Evolutionary conservation across 2,888 invertebrate genomes (phyloP), one percentile per base, ranked within the genome.

Genomic region (Orthosia incerta): DNA sequence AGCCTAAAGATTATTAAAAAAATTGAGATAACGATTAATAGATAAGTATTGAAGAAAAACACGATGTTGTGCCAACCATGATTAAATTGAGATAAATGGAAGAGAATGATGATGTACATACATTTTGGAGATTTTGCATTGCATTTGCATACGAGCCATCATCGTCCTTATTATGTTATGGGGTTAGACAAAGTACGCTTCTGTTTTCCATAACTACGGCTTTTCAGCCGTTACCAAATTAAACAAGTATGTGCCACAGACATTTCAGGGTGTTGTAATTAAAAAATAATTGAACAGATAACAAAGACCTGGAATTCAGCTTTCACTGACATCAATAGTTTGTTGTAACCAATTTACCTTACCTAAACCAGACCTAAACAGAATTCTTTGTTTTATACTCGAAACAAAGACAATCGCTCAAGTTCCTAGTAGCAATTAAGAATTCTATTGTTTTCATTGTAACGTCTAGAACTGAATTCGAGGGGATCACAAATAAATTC

Each of bases 391-490:
- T 26, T 62, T 50, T 59, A 45, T 53, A 60, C 45, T 26, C 39
- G 59, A 72, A 46, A 18, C 50, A 31, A 18, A 59, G 23, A 60
- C 55, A 39, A 61, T 61, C 4, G 61, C 57, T 56, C 39, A 51
- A 20, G 55, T 65, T 66, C 20, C 26, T 50, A 51, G 51, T 26
- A 66, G 31, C 81, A 76, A 77, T 76, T 75, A 75, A 61, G 55
- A 61, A 56, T 61, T 80, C 76, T 23, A 80, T 77, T 76, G 51
- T 51, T 51, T 31, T 67, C 55, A 80, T 61, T 80, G 46, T 56
- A 13, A n/a, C 26, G 55, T 75, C 60, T 48, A 80, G 60, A 51
- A 13, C 57, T 63, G 26, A 74, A 20, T 61, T 62, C n/a, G 20
- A 65, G 76, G 3, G 55, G n/a, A 61, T 77, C 66, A 57, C 81